Evolutionary conservation across 2,888 invertebrate genomes (phyloP), one percentile per base, ranked within the genome.

Genomic region (Lissocephala sabroskyi): DNA sequence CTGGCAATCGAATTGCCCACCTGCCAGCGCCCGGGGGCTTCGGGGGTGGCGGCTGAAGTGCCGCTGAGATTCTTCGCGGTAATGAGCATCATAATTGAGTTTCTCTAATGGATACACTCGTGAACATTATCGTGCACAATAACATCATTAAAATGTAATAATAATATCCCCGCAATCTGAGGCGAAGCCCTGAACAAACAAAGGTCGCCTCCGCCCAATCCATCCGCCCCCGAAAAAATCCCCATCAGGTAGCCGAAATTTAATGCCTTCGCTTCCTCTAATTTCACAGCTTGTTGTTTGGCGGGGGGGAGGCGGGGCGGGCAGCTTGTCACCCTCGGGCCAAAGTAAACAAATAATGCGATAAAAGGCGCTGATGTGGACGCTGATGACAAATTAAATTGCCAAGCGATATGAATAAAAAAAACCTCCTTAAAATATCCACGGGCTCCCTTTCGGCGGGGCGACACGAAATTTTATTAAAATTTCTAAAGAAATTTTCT

Each of bases 311-410:
- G n/a, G n/a, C n/a, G n/a, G n/a, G n/a, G n/a, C n/a, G n/a, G n/a
- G n/a, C n/a, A n/a, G 36, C 19, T 28, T 23, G 10, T 40, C 14
- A 23, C 13, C 13, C 13, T 19, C 28, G 14, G 18, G 43, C 37
- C 43, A 37, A 59, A 56, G 55, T 56, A 60, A 65, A 57, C 55
- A 62, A 62, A 61, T 59, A 52, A 59, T 58, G 53, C 57, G 51
- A 33, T 55, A 19, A 53, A 51, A 47, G 28, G 45, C 42, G 49
- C 41, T 23, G 42, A 41, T 33, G 46, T 33, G 26, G 36, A 29
- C 17, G n/a, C n/a, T n/a, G 19, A 11, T 11, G 10, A 48, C 48
- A 48, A 48, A 48, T 48, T 49, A 42, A 37, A 49, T 49, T 49
- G 48, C 30, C 9, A 30, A 7, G 5, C 30, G 14, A 35, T 14